Evolutionary conservation across 2,113 vertebrate genomes (phyloP).

Genomic region (Sceloporus undulatus): DNA sequence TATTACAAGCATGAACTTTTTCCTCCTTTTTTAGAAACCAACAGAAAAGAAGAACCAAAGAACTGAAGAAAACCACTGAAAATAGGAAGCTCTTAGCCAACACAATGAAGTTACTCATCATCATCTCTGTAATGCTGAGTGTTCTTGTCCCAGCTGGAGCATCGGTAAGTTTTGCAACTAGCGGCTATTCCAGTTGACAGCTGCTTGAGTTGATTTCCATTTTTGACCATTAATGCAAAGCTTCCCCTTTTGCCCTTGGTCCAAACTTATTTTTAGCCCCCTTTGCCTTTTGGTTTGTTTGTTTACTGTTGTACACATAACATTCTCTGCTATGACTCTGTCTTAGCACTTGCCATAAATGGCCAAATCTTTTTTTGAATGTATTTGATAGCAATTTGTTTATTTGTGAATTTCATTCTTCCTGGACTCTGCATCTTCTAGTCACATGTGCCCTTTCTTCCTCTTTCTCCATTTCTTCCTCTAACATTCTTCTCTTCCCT

Average conservation of each 20-base stretch:
- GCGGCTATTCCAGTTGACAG: not conserved
- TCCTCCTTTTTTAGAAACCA: conserved; percentile 57
- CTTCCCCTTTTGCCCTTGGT: conserved; percentile 26
- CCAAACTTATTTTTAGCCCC: conserved; percentile 15
- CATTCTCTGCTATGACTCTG: not conserved
- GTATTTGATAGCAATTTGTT: not conserved
- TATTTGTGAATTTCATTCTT: not conserved
- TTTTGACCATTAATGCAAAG: not conserved
- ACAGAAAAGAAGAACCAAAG: conserved; percentile 35
- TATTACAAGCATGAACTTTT: not conserved
- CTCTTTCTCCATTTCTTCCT: not conserved
- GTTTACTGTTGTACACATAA: not conserved
- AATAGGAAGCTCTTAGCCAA: conserved; percentile 38
- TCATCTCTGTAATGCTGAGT: conserved; percentile 46
- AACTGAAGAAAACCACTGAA: conserved; percentile 23
- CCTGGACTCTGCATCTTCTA: not conserved
- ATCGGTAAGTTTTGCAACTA: conserved; percentile 65
- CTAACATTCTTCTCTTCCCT: not conserved
- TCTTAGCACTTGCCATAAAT: not conserved
- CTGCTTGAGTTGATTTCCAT: conserved; percentile 23
- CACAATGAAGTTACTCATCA: conserved; percentile 61
- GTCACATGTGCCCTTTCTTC: not conserved
- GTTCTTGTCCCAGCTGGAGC: conserved; percentile 36
- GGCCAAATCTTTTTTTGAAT: too few relatives aligned
- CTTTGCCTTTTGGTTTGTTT: not conserved